Evolutionary conservation across 37 sponge, comb jelly and placozoan genomes (phyloP).

Genomic region (Ianthella basta): DNA sequence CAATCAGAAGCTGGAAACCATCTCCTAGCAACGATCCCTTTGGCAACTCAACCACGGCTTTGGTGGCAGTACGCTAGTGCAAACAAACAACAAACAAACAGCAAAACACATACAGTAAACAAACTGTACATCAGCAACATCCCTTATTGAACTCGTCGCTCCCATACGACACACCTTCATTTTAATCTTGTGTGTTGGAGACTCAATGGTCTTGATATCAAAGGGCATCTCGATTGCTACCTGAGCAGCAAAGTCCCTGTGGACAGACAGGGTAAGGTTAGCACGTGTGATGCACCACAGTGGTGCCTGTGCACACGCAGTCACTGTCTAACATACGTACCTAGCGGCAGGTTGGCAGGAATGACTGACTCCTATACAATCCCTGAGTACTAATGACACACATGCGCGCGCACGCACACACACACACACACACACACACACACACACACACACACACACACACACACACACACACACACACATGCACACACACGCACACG

Average conservation of each 20-base stretch:
- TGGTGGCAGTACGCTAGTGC: slow-evolving; percentile 85
- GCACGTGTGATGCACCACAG: too few relatives aligned
- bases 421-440: not conserved
- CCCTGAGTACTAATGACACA: too few relatives aligned
- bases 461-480: too few relatives aligned
- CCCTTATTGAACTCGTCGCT: too few relatives aligned
- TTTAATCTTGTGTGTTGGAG: slow-evolving; percentile 87
- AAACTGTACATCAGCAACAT: too few relatives aligned
- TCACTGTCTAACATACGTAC: too few relatives aligned
- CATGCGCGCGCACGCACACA: slow-evolving; percentile 24
- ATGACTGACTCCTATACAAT: too few relatives aligned
- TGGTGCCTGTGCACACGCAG: too few relatives aligned
- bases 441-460: not conserved
- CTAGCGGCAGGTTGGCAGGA: too few relatives aligned
- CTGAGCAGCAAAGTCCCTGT: slow-evolving; percentile 62
- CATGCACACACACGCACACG: too few relatives aligned
- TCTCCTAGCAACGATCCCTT: slow-evolving; percentile 59
- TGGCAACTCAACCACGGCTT: slow-evolving; percentile 85
- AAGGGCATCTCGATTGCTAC: slow-evolving; percentile 96
- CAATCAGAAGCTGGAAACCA: slow-evolving; percentile 87
- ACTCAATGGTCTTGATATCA: slow-evolving; percentile 82
- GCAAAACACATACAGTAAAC: too few relatives aligned
- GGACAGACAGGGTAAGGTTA: too few relatives aligned
- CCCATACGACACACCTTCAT: slow-evolving; percentile 90
- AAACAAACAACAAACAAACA: not conserved